Evolutionary conservation across 2,888 invertebrate genomes (phyloP).

Genomic region (Tryphoninae sp.): DNA sequence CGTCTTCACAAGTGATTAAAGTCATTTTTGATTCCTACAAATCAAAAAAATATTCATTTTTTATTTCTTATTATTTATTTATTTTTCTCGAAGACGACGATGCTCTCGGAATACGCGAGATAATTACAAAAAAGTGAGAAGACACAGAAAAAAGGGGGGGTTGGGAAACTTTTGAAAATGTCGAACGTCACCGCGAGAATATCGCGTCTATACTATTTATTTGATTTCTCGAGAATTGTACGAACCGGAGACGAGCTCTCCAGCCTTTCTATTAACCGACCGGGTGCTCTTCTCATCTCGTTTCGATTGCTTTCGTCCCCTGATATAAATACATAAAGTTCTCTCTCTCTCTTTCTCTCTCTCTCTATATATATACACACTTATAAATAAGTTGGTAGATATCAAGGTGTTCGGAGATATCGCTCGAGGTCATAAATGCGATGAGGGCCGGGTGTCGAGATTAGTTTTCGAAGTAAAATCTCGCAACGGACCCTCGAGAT

Average conservation of each 20-base stretch:
- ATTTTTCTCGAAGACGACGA: no score
- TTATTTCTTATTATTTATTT: no score
- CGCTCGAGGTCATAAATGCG: constrained; percentile 47
- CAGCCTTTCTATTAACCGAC: constrained; percentile 18
- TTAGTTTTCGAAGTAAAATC: constrained; percentile 54
- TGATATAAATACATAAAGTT: neutral
- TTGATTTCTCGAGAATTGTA: neutral
- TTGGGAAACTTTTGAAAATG: no score
- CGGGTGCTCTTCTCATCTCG: constrained; percentile 2
- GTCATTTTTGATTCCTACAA: neutral
- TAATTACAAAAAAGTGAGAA: no score
- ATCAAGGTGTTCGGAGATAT: constrained; percentile 39
- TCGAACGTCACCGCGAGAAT: no score
- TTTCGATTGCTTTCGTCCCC: constrained; percentile 8
- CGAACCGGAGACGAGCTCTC: neutral
- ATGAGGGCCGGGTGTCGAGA: constrained; percentile 49
- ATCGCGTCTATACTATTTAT: neutral
- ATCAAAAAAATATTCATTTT: no score
- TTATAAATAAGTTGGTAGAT: neutral
- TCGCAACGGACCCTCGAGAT: constrained; percentile 37
- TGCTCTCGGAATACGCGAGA: no score
- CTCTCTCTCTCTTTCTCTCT: no score
- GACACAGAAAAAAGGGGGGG: no score
- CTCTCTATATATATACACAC: neutral
- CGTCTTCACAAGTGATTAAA: constrained; percentile 7